These are phyloP conservation scores for Zoanthus sansibaricus DNA, from an alignment of 92 coral and sea anemone species.

Conservation along the genomic window DNA sequence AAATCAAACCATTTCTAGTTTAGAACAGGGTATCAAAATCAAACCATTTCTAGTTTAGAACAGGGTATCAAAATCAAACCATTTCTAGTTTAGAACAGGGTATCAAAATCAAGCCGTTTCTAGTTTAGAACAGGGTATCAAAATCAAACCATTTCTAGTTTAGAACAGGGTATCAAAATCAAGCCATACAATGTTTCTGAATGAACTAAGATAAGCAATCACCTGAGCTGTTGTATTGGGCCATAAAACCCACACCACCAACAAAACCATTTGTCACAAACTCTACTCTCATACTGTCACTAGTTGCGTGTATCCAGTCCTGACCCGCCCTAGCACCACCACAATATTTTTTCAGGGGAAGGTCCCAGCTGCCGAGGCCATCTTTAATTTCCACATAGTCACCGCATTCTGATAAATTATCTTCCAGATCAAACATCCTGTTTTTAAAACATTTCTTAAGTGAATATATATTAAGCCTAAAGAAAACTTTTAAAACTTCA, in stretches of 20 bases:
- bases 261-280: slow-evolving; percentile 61
- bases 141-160: no score
- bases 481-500: background rate
- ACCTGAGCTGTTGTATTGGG: slow-evolving; percentile 60
- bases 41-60: no score
- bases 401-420: slow-evolving; percentile 44
- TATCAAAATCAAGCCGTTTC: no score
- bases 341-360: slow-evolving; percentile 63
- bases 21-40: no score
- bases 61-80: no score
- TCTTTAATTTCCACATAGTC: slow-evolving; percentile 80
- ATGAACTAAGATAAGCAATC: background rate
- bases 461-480: background rate
- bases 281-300: slow-evolving; percentile 76
- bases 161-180: no score
- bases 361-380: slow-evolving; percentile 87
- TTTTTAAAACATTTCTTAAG: background rate
- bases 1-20: no score
- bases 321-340: slow-evolving; percentile 52
- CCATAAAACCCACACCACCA: slow-evolving; percentile 77
- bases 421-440: slow-evolving; percentile 72
- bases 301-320: slow-evolving; percentile 57
- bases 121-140: no score
- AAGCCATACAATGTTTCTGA: no score
- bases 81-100: no score